Base-by-base conservation (phyloP, 2,888 invertebrate species). In the Polylopha cassiicola region DNA sequence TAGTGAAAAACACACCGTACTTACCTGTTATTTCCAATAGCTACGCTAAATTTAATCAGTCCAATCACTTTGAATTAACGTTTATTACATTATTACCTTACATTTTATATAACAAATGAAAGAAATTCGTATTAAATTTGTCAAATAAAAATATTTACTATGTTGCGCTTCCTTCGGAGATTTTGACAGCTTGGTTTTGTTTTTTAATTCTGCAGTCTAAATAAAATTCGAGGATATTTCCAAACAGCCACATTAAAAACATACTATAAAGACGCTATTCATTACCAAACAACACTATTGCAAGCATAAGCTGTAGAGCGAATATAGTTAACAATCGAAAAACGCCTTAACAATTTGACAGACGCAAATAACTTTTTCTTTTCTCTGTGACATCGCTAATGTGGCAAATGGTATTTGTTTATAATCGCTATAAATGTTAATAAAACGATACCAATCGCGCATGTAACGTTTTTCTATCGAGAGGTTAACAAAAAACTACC, bases 401-500 rank as follows among this genome's bases (percentile, higher is more conserved):
- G n/a, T 34, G 11, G 8, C 13, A 20, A 20, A 39, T 39, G 14
- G 14, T 22, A 28, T 4, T n/a, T n/a, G n/a, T n/a, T n/a, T n/a
- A n/a, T n/a, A n/a, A n/a, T n/a, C n/a, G n/a, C n/a, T n/a, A n/a
- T n/a, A n/a, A n/a, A n/a, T n/a, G n/a, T n/a, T n/a, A n/a, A 22
- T 5, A n/a, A 13, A 15, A 11, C 4, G 10, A 11, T 11, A 3
- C 9, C 23, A 6, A 29, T n/a, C 8, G 21, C 16, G 36, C 32
- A 4, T 13, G 4, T 6, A 14, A 21, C 16, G 22, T 39, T 26
- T 14, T 51, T 54, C 47, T 9, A 44, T 31, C 28, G n/a, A 11
- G 34, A 44, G 50, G 47, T 54, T 37, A 11, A 21, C 20, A 13
- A 39, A 64, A 66, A 61, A 46, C 59, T 56, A 50, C 44, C 76